Conservation (phyloP, 2,113 vertebrate genomes). For the Oryzias curvinotus region DNA sequence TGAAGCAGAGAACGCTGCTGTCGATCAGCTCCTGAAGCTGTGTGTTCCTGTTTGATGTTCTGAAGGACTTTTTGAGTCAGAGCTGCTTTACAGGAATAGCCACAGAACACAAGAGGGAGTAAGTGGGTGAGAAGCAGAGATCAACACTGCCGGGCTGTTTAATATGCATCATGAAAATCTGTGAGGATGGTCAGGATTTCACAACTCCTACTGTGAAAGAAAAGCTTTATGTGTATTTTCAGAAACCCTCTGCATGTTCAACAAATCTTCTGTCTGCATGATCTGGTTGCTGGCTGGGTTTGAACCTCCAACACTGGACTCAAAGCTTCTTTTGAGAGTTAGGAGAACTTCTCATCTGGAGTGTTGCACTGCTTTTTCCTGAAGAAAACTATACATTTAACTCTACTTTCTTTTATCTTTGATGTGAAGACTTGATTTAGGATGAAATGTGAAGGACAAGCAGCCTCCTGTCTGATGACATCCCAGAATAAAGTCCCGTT, state of each 20-base stretch:
- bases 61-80: slow-evolving; percentile 59
- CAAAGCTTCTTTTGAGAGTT: background rate
- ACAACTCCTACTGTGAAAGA: slow-evolving; percentile 12
- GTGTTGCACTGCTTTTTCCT: background rate
- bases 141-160: slow-evolving; percentile 52
- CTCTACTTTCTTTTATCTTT: too few species aligned
- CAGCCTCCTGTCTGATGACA: too few species aligned
- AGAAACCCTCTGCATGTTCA: background rate
- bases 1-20: background rate
- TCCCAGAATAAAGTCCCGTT: too few species aligned
- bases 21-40: background rate
- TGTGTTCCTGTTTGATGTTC: slow-evolving; percentile 27
- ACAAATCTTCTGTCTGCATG: slow-evolving; percentile 11
- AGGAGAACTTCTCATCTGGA: background rate
- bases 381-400: too few species aligned
- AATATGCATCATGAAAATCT: slow-evolving; percentile 64
- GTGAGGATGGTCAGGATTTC: slow-evolving; percentile 44
- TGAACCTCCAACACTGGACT: background rate
- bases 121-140: slow-evolving; percentile 66
- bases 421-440: too few species aligned
- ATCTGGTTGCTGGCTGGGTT: slow-evolving; percentile 5
- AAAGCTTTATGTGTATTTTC: slow-evolving; percentile 1
- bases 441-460: too few species aligned
- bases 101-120: slow-evolving; percentile 66
- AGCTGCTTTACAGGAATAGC: slow-evolving; percentile 58